These are phyloP conservation scores for Drosophila pseudotalamancana DNA, from an alignment of 2,888 invertebrate genomes.

Conservation along the genomic window DNA sequence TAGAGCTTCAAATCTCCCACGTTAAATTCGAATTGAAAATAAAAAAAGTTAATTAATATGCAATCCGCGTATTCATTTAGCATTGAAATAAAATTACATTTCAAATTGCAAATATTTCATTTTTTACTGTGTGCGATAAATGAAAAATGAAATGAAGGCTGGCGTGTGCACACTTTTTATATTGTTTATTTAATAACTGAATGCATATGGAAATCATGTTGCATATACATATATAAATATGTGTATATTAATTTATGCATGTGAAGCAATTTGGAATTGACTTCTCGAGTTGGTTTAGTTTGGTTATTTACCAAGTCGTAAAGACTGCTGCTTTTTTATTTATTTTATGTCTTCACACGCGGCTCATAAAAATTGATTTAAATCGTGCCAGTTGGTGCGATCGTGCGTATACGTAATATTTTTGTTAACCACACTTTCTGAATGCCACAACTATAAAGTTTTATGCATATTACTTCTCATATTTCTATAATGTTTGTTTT, in stretches of 20 bases:
- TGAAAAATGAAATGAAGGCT: conserved; percentile 12
- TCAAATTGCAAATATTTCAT: conserved; percentile 38
- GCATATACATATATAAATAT: not conserved
- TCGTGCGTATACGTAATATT: conserved; percentile 71
- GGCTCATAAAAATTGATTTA: conserved; percentile 70
- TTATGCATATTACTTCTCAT: conserved; percentile 48
- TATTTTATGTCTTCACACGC: conserved; percentile 26
- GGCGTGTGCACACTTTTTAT: conserved; percentile 6
- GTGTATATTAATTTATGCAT: conserved; percentile 16
- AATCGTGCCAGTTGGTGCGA: conserved; percentile 32
- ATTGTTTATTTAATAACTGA: conserved; percentile 13
- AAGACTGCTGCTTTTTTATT: not conserved
- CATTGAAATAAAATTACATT: conserved; percentile 24
- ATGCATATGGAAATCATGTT: conserved; percentile 8
- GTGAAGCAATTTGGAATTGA: conserved; percentile 23
- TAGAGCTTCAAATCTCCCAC: conserved; percentile 26
- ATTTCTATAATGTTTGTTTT: conserved; percentile 17
- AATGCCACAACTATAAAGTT: conserved; percentile 64
- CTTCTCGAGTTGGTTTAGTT: not conserved
- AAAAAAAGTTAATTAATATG: conserved; percentile 58
- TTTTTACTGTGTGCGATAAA: conserved; percentile 15
- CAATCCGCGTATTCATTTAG: conserved; percentile 59
- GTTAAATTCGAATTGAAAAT: conserved; percentile 33
- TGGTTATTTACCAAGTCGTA: conserved; percentile 8
- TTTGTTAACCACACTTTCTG: conserved; percentile 11